Evolutionary conservation across 2,888 invertebrate species (phyloP), one percentile per base, ranked within the genome.

Genomic region (Nomada fucata): DNA sequence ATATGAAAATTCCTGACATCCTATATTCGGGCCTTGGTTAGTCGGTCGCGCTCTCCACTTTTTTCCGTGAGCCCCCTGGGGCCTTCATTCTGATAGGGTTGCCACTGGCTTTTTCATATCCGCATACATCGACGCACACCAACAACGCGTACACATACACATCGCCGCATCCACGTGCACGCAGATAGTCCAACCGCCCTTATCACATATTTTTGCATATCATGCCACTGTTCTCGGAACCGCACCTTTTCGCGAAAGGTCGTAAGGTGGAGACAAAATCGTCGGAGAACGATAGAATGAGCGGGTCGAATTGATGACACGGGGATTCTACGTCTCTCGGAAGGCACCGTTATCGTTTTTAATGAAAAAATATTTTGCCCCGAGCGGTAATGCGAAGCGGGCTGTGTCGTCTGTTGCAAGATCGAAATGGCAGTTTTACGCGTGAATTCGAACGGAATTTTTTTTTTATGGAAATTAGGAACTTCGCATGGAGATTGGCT

Each of bases 131-230:
- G 76, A 72, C 83, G 82, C 77, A 70, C 82, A 84, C 84, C 74
- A 78, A 84, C 82, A 61, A 52, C 53, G 55, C 79, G 57, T 76
- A 71, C 76, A 77, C 83, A 60, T 77, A 68, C 72, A 73, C 82
- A 42, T 64, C 73, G 71, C 72, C 70, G 53, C 65, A 44, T 18
- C 18, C 64, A 68, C 67, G 50, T 50, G 59, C 53, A 73, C 79
- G 69, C 61, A 59, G 85, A 87, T 84, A 88, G 86, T 87, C 87
- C 81, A 89, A 85, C 89, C 79, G 85, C 85, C 82, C 91, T 91
- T 91, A 91, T 91, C 91, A 90, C 90, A 91, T 91, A 91, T 91
- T 91, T 91, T 91, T 91, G 91, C 91, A 91, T 91, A 91, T 91
- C 91, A 88, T 91, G 89, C 88, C 84, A 84, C 85, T 88, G 86